Base-by-base conservation (phyloP, 1,140 invertebrate species). In the Hesperophylax magnus region DNA sequence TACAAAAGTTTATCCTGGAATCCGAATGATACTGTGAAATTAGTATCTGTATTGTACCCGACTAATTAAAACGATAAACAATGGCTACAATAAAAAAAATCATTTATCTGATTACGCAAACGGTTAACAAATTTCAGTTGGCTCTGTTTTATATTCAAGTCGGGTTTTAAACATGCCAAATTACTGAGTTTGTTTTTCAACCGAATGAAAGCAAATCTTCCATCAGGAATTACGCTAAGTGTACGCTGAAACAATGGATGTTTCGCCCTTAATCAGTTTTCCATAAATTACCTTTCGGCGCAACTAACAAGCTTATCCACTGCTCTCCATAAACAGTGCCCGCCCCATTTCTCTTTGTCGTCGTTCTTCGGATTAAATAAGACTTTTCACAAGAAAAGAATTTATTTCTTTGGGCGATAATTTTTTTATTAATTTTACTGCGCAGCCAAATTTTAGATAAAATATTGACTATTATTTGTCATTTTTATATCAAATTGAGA, bases 101-200 rank as follows among this genome's bases (percentile, higher is more conserved):
- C 69, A 72, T 72, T 72, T 72, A 72, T 52, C 69, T 72, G 69
- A 72, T 72, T 72, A 72, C 31, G 69, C 24, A 47, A 53, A 53
- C 39, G 69, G 69, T 72, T 72, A 72, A 72, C 69, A 72, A 72
- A 52, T 72, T 72, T 72, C 47, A 47, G 69, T 53, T 20, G 69
- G 69, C 9, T 17, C 69, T 34, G 69, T 47, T 72, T 72, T 11
- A 72, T 52, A 72, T 72, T 72, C 69, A 52, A 72, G 34, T 53
- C 69, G 69, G 15, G 69, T 52, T 53, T 72, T 53, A n/a, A 72
- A 72, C 69, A 72, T 72, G 47, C 69, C 69, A 53, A 72, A 72
- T 72, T 52, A 72, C 69, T n/a, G 47, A 53, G 69, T 72, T 72
- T 72, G 69, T 72, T 72, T 72, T 72, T 72, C 69, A 72, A 72